These are phyloP conservation scores for Leucoraja ocellata DNA, from an alignment of 2,797 vertebrate species.

Conservation along the genomic window DNA sequence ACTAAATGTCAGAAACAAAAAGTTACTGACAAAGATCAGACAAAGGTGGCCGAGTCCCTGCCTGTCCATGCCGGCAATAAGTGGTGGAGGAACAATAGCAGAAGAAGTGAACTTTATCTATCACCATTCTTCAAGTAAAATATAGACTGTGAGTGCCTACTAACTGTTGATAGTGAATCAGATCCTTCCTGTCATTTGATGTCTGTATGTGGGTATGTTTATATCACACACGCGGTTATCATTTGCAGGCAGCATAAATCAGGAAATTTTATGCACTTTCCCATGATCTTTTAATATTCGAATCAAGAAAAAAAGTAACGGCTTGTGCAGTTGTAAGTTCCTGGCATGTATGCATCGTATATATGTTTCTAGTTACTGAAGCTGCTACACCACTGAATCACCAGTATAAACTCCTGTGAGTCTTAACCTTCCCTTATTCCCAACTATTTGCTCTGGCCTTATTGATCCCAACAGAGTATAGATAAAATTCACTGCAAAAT, in stretches of 20 bases:
- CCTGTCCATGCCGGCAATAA: background rate
- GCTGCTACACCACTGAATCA: background rate
- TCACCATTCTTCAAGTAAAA: background rate
- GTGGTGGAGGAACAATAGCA: background rate
- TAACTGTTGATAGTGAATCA: background rate
- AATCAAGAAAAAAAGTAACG: background rate
- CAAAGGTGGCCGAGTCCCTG: background rate
- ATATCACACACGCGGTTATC: background rate
- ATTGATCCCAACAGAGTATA: background rate
- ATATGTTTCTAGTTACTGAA: background rate
- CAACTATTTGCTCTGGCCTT: background rate
- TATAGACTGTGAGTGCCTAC: no score
- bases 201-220: no score
- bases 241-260: background rate
- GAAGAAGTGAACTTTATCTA: background rate
- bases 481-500: constrained; percentile 12
- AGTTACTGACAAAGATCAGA: background rate
- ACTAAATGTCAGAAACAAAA: background rate
- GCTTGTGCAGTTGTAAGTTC: background rate
- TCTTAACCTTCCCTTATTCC: background rate
- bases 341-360: background rate
- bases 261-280: background rate
- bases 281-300: background rate
- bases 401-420: background rate
- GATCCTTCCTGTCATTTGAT: background rate